phyloP scores from a whole-genome alignment of 2,113 vertebrate genomes.

The Rhabdornis inornatus region DNA sequence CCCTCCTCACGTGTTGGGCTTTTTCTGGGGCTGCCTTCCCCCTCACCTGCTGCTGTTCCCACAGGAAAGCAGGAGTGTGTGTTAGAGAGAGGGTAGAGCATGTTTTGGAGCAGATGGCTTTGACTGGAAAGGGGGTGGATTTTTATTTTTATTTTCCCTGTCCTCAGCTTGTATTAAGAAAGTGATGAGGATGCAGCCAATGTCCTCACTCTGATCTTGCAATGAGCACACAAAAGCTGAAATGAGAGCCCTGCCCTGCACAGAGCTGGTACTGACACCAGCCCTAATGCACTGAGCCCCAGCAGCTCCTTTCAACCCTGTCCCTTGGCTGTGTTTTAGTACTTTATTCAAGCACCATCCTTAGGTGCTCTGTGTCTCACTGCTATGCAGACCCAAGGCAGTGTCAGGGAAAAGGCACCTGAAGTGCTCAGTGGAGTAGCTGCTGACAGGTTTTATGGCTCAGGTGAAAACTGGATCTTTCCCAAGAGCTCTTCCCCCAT shows the following conservation, averaged over 20 bases:
- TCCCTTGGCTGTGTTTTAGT: neutral
- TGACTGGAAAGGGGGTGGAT: neutral
- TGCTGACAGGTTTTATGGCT: neutral
- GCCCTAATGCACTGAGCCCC: neutral
- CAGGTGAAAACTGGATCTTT: neutral
- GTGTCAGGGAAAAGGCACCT: neutral
- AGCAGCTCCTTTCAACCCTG: neutral
- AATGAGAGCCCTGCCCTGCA: neutral
- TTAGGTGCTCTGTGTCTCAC: neutral
- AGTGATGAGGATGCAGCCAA: neutral
- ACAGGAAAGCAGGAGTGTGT: neutral
- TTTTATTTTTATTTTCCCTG: neutral
- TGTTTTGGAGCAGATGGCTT: slow-evolving; percentile 35
- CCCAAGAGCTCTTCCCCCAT: neutral
- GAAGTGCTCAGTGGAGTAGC: neutral
- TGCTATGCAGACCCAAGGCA: neutral
- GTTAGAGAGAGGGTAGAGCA: neutral
- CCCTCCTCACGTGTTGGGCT: neutral
- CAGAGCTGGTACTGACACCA: neutral
- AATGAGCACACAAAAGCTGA: neutral
- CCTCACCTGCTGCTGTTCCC: slow-evolving; percentile 28
- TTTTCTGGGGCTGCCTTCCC: neutral
- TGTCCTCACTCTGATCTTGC: neutral
- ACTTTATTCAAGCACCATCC: neutral
- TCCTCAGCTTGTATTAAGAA: neutral